Evolutionary conservation across 2,113 vertebrate genomes (phyloP), one percentile per base, ranked within the genome.

Genomic region (Nerophis lumbriciformis): DNA sequence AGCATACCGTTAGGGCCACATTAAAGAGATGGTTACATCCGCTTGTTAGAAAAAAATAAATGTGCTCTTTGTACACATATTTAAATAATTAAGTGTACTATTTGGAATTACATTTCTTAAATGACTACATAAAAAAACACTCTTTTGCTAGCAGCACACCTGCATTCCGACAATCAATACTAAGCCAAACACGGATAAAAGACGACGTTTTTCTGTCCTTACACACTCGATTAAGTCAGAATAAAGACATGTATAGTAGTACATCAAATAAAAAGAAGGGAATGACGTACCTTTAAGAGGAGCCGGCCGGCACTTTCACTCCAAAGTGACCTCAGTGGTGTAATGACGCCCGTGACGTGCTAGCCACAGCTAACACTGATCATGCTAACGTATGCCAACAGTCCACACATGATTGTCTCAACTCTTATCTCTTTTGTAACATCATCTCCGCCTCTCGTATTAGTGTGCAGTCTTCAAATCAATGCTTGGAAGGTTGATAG

Each of bases 211-310:
- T 44, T 19, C 14, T 44, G 55, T 39, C 1, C 44, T 21, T 1
- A 36, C 2, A 61, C 6, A 61, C 42, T 16, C 6, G 12, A 44
- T 11, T 38, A 28, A 35, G 38, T 19, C 8, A n/a, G 1, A 5
- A 6, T 15, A 28, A 39, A 37, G 6, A 42, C 15, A 9, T 16
- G 19, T 19, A 3, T 44, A 2, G n/a, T 7, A 44, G 19, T 11
- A 4, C 39, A 57, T 53, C 13, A 53, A 53, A 21, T 51, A n/a
- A 39, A 39, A 16, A 14, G 6, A 38, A n/a, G 14, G 2, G 38
- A n/a, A n/a, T 38, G 42, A 71, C 72, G 21, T 52, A 78, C 77
- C 65, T 76, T 15, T 9, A 13, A 55, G 35, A 53, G 6, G 36
- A 19, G 1, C 3, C 28, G 28, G 28, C 28, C 28, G 28, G 28